Evolutionary conservation across 1,140 invertebrate species (phyloP), one percentile per base, ranked within the genome.

Genomic region (Neodiprion fabricii): DNA sequence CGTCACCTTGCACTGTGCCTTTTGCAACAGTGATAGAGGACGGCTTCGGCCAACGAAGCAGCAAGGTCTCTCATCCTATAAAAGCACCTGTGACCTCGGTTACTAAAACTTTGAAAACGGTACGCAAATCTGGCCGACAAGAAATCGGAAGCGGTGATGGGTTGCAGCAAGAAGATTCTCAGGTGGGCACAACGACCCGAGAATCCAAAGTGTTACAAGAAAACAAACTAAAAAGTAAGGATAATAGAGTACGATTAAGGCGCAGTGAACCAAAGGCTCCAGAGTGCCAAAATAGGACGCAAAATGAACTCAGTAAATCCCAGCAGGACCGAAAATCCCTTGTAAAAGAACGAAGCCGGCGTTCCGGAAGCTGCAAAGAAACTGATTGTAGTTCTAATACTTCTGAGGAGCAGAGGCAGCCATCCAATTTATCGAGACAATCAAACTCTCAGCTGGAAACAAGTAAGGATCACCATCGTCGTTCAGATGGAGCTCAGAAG

Each of bases 361-460:
- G 80, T 12, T 82, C 78, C 9, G 73, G 77, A 50, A 78, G 74
- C 11, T 77, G 73, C 2, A 85, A 80, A 49, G 79, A 85, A 48
- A 80, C 74, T 11, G 80, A 79, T 61, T 72, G 71, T 12, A 76
- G 76, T 7, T 83, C 82, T n/a, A 84, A 87, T 74, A 72, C 40
- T 47, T 86, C 83, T 1, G 87, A 88, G 71, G 86, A 88, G 70
- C 88, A 87, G 53, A 86, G 65, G 73, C 73, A 78, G 66, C 84
- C 85, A 1, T 68, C 72, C 4, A 79, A 84, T 66, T 76, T 75
- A 9, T 80, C 80, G 0, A 79, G 67, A 67, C 83, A 79, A 53
- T 78, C 47, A n/a, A 69, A 70, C 14, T 70, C 71, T 23, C 74
- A 79, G 0, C 9, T 65, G 9, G 79, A 84, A 8, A 7, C 72